phyloP scores from a whole-genome alignment of 2,113 vertebrate species.

The Mustela nigripes region DNA sequence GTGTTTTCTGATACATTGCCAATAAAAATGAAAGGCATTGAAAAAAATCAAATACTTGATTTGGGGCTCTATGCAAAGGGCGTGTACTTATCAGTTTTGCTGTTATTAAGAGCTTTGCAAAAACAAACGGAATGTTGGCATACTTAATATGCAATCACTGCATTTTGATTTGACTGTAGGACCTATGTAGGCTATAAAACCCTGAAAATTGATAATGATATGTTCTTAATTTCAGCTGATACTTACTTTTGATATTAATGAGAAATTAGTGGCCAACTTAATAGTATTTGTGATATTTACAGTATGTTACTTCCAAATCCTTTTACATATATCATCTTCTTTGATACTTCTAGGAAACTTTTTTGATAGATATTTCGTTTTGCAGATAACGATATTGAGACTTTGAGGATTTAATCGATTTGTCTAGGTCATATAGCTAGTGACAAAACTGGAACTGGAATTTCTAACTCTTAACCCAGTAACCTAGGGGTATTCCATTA shows the following conservation, averaged over 20 bases:
- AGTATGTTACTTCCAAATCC: neutral
- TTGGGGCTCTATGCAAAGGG: slow-evolving; percentile 43
- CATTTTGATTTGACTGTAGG: slow-evolving; percentile 7
- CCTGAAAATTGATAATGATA: neutral
- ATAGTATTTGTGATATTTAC: neutral
- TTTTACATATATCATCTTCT: neutral
- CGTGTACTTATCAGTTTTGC: neutral
- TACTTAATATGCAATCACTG: neutral
- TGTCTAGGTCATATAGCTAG: neutral
- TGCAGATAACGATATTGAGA: slow-evolving; percentile 31
- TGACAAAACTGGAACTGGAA: slow-evolving; percentile 15
- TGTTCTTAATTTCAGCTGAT: slow-evolving; percentile 17
- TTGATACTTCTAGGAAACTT: slow-evolving; percentile 11
- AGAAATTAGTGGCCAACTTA: slow-evolving; percentile 27
- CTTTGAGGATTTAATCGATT: slow-evolving; percentile 17
- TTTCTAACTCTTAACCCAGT: neutral
- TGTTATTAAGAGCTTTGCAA: slow-evolving; percentile 38
- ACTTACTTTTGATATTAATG: slow-evolving; percentile 30
- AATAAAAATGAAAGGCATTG: slow-evolving; percentile 64
- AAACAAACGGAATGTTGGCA: neutral
- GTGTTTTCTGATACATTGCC: slow-evolving; percentile 39
- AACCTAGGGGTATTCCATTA: neutral
- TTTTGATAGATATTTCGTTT: slow-evolving; percentile 47
- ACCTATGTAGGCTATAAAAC: slow-evolving; percentile 20
- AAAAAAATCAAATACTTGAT: slow-evolving; percentile 54